Evolutionary conservation across 1,140 invertebrate genomes (phyloP), one percentile per base, ranked within the genome.

Genomic region (Hirudo medicinalis): DNA sequence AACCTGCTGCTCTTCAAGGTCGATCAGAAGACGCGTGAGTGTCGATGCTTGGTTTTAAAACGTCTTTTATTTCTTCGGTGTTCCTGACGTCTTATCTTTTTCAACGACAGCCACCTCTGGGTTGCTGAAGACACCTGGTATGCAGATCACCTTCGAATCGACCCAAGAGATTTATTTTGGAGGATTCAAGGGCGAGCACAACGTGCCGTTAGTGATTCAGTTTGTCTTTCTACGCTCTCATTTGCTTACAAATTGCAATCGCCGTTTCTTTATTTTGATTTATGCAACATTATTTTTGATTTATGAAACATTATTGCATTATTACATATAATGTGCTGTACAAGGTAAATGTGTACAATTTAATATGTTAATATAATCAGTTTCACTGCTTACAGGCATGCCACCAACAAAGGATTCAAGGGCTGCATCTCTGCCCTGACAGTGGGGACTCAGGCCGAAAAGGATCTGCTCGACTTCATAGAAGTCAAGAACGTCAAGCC

Each of bases 351-450:
- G 32, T 36, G 32, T 36, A 36, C 6, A 36, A 36, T 36, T 36
- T 36, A 36, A 36, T 36, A 57, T 57, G 54, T 57, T 25, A 57
- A 57, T 57, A 25, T 57, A 57, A 57, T 25, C 5, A 57, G 2
- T 57, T 20, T 57, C 54, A 57, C 54, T n/a, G 20, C 9, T 25
- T 20, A 57, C 72, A 84, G 80, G 25, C 78, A 79, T 72, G 81
- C 85, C 13, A 79, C 80, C 13, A 80, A 80, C 54, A 74, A 85
- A 32, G 90, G 90, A 69, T 97, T 97, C 80, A 92, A 95, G 77
- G 95, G 95, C 5, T 99, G 95, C 78, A 90, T 99, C 55, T 87
- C 91, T 76, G 85, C 90, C 72, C 87, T 97, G 2, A 84, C 85
- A 27, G 88, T 97, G 67, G 86, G 87, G 15, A 85, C 87, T 0